A percentile compares a stretch with the other conserved stretches of the same genome.
phyloP scores from a whole-genome alignment of 1,140 invertebrate species.

The Brachionus manjavacas region DNA sequence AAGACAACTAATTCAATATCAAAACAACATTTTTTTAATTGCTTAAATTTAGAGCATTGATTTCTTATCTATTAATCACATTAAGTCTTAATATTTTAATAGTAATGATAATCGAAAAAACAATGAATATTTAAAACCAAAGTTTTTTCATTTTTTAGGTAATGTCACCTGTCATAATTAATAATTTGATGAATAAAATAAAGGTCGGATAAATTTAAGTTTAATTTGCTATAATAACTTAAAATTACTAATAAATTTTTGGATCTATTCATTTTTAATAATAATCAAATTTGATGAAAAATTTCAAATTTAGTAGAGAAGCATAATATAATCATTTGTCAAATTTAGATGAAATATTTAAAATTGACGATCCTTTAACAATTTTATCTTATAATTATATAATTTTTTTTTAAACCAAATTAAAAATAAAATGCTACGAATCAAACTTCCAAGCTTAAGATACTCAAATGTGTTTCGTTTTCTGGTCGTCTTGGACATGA shows the following conservation, averaged over 20 bases:
- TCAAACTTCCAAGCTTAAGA: constrained; percentile 5
- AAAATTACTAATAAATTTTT: not conserved
- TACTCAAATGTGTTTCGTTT: constrained; percentile 32
- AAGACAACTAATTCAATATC: too few relatives aligned
- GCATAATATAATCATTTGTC: not conserved
- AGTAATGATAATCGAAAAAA: too few relatives aligned
- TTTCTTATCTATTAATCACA: too few relatives aligned
- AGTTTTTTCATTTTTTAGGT: too few relatives aligned
- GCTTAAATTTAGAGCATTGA: too few relatives aligned
- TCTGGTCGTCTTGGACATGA: constrained; percentile 13
- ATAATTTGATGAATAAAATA: too few relatives aligned
- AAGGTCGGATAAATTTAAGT: not conserved
- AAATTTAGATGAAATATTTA: not conserved
- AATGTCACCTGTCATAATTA: too few relatives aligned
- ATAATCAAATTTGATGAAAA: not conserved
- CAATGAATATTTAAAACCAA: too few relatives aligned
- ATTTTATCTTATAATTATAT: not conserved
- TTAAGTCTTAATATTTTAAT: too few relatives aligned
- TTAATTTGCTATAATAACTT: not conserved
- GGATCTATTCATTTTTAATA: not conserved
- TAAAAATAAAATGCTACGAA: constrained; percentile 5
- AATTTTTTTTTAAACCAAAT: not conserved
- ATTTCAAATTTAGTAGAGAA: not conserved
- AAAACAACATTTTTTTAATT: too few relatives aligned
- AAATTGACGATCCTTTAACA: not conserved